Conservation (phyloP, 2,888 invertebrate genomes). For the Carterocephalus palaemon region DNA sequence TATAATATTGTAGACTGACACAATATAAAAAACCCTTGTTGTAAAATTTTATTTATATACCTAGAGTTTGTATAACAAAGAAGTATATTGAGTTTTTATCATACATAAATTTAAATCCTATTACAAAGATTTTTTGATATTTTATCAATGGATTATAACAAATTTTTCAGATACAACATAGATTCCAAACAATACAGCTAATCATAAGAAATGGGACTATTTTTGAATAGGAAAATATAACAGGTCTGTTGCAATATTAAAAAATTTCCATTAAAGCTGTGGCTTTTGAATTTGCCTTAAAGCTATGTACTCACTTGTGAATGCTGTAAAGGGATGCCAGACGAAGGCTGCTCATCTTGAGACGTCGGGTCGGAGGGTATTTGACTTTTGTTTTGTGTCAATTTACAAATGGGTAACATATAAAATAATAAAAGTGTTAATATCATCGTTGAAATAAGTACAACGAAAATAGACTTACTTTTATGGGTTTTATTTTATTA, state of each 20-base stretch:
- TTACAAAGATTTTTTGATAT: neutral
- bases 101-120: neutral
- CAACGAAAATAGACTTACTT: slow-evolving; percentile 42
- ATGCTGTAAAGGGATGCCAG: slow-evolving; percentile 41
- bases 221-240: neutral
- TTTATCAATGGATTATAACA: neutral
- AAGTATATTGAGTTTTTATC: neutral
- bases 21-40: slow-evolving; percentile 3
- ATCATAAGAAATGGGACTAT: neutral
- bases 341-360: slow-evolving; percentile 48
- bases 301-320: slow-evolving; percentile 68
- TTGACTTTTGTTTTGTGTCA: slow-evolving; percentile 79
- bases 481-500: slow-evolving; percentile 29
- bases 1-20: slow-evolving; percentile 22
- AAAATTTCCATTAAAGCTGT: neutral
- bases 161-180: neutral
- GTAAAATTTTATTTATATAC: too few relatives aligned
- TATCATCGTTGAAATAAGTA: slow-evolving; percentile 73
- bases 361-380: slow-evolving; percentile 62
- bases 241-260: neutral
- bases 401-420: slow-evolving; percentile 79
- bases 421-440: slow-evolving; percentile 79
- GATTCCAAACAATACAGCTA: neutral
- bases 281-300: slow-evolving; percentile 37
- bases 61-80: too few relatives aligned